Base-by-base conservation (phyloP, 2,888 invertebrate genomes). In the Ormyrus nitidulus region DNA sequence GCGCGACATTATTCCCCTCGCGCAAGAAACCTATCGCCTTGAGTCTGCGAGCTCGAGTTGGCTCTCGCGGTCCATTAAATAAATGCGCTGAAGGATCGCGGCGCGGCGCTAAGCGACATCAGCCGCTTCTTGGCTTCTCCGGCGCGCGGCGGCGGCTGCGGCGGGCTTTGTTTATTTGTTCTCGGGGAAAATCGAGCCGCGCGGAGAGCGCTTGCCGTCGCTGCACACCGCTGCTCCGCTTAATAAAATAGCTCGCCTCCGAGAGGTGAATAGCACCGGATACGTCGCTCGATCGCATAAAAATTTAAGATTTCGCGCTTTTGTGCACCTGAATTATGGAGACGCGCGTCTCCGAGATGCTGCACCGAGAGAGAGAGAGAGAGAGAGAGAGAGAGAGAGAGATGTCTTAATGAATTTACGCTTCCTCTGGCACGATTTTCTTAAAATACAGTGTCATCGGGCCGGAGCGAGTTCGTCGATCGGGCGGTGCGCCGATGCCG, bases 91-190 rank as follows among this genome's bases (percentile, higher is more conserved):
- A 85, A 82, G 83, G 83, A 81, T 81, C 51, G 34, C 34, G 71
- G 6, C 46, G n/a, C 46, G n/a, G 44, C 48, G 59, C 65, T 58
- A 71, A 76, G 79, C 81, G 73, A 53, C 34, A 4, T 34, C 34
- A 4, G 71, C 86, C 86, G 87, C 86, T 86, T 87, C 86, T 85
- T 86, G 85, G 34, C 11, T 48, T 49, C 44, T 13, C 19, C n/a
- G 34, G n/a, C 19, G 48, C 10, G 64, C 10, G 61, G n/a, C 56
- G n/a, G 19, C 19, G 19, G 19, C 19, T 1, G 19, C 19, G 19
- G 1, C 19, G 19, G 19, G 34, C 34, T 34, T 34, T 34, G 34
- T 34, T 34, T 34, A 34, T 34, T 34, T 34, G 34, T 34, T 34
- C 34, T 34, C 34, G 34, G 34, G 34, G 34, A 34, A 34, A 34